Evolutionary conservation across 2,113 vertebrate species (phyloP).

Genomic region (Melanotaenia duboulayi): DNA sequence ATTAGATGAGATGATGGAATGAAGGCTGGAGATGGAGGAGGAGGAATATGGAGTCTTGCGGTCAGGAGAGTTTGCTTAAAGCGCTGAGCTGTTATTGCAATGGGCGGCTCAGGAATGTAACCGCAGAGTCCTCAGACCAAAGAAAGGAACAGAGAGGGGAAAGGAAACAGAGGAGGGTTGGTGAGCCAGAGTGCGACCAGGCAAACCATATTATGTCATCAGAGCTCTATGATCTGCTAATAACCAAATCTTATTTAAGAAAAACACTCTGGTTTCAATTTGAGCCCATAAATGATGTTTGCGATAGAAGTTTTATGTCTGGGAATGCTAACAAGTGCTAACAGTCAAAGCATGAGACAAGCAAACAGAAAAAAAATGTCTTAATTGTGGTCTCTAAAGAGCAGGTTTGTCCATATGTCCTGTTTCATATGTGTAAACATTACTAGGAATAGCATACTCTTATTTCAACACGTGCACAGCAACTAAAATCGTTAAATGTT

Average conservation of each 20-base stretch:
- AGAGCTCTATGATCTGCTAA: slow-evolving; percentile 77
- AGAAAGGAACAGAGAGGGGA: slow-evolving; percentile 43
- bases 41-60: slow-evolving; percentile 60
- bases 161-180: slow-evolving; percentile 40
- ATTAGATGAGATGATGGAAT: slow-evolving; percentile 66
- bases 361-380: slow-evolving; percentile 7
- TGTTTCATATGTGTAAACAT: neutral
- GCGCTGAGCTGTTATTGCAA: slow-evolving; percentile 81
- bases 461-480: too few relatives aligned
- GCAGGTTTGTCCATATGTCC: neutral
- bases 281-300: slow-evolving; percentile 48
- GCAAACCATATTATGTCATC: slow-evolving; percentile 81
- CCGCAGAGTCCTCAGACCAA: slow-evolving; percentile 59
- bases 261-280: slow-evolving; percentile 77
- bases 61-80: slow-evolving; percentile 80
- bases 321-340: slow-evolving; percentile 20
- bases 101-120: slow-evolving; percentile 75
- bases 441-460: too few relatives aligned
- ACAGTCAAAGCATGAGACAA: slow-evolving; percentile 26
- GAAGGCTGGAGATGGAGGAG: slow-evolving; percentile 35
- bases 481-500: too few relatives aligned
- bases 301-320: slow-evolving; percentile 51
- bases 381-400: slow-evolving; percentile 23
- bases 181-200: slow-evolving; percentile 72
- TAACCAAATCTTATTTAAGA: slow-evolving; percentile 73